Percentiles rank a stretch among this genome's conserved stretches.
phyloP scores from a whole-genome alignment of 2,888 invertebrate species.

The Zhengitettix transpicula region DNA sequence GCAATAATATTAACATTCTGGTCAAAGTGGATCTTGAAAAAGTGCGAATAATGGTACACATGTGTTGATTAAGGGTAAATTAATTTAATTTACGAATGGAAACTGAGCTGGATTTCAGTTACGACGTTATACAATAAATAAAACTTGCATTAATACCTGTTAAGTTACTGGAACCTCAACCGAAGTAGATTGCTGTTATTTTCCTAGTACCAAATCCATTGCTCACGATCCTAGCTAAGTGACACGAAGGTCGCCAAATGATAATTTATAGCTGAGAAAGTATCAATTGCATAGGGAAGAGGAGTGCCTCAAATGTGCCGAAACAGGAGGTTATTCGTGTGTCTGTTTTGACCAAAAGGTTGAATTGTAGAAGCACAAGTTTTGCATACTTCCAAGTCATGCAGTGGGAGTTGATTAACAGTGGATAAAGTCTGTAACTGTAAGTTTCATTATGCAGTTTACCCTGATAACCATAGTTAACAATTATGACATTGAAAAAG shows the following conservation, averaged over 20 bases:
- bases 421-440: not conserved
- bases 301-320: too few species aligned
- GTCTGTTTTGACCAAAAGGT: not conserved
- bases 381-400: too few species aligned
- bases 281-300: not conserved
- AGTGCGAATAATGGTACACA: slow-evolving; percentile 13
- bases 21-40: not conserved
- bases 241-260: slow-evolving; percentile 11
- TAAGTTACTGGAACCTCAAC: too few species aligned
- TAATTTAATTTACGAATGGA: slow-evolving; percentile 2
- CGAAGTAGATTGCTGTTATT: not conserved
- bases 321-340: not conserved
- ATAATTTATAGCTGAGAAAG: slow-evolving; percentile 11
- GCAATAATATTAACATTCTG: too few species aligned
- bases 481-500: not conserved
- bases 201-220: not conserved
- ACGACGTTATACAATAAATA: too few species aligned
- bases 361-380: not conserved
- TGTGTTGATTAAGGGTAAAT: slow-evolving; percentile 13
- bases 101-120: not conserved
- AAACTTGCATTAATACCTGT: too few species aligned
- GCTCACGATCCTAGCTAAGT: slow-evolving; percentile 3
- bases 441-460: not conserved
- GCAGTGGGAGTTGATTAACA: not conserved
- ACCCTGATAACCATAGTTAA: too few species aligned